Evolutionary conservation across 2,797 vertebrate species (phyloP).

Genomic region (Sebastes reedi): DNA sequence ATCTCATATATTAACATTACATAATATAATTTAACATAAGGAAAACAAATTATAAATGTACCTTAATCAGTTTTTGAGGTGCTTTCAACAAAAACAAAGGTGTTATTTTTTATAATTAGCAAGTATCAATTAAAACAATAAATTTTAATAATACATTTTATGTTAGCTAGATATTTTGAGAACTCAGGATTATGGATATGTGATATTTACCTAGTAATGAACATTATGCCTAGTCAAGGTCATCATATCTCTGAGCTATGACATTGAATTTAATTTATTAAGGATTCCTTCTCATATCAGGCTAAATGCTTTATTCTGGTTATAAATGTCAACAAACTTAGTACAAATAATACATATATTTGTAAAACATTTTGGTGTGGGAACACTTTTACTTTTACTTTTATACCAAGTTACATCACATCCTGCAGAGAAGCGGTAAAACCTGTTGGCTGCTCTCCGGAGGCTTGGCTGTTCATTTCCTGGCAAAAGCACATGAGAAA

Average conservation of each 20-base stretch:
- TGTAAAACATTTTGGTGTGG: neutral
- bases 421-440: neutral
- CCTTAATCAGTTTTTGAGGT: neutral
- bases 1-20: neutral
- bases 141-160: neutral
- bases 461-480: constrained; percentile 14
- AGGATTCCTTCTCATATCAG: neutral
- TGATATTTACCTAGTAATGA: neutral
- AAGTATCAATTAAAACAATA: neutral
- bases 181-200: neutral
- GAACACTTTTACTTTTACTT: neutral
- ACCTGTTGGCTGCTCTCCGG: neutral
- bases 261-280: neutral
- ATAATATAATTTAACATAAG: neutral
- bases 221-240: neutral
- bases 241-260: neutral
- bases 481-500: constrained; percentile 7
- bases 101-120: neutral
- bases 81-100: neutral
- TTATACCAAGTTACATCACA: neutral
- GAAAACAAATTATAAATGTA: neutral
- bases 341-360: neutral
- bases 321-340: neutral
- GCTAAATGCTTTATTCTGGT: neutral
- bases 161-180: neutral